phyloP scores from a whole-genome alignment of 1,140 invertebrate species.

The Eulimnadia texana region DNA sequence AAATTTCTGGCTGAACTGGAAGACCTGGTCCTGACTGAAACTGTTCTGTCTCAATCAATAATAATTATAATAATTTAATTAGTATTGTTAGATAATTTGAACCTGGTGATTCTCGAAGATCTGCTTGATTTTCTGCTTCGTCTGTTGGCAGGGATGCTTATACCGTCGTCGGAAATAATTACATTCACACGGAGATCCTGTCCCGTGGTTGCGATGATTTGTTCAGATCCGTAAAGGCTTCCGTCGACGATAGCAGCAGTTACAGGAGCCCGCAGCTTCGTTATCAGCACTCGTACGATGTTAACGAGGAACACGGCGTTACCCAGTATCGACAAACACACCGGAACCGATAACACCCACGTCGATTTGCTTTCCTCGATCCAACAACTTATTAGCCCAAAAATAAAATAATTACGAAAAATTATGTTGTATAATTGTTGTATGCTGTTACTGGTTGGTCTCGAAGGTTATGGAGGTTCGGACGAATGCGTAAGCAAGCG shows the following conservation, averaged over 20 bases:
- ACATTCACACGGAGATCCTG: too few species aligned
- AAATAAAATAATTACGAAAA: background rate
- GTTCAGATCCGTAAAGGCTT: background rate
- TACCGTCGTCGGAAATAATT: too few species aligned
- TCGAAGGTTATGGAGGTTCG: conserved; percentile 37
- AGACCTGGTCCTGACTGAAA: background rate
- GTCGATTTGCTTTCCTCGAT: conserved; percentile 54
- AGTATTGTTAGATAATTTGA: background rate
- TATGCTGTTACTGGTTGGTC: conserved; percentile 47
- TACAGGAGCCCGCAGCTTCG: conserved; percentile 53
- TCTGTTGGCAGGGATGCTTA: too few species aligned
- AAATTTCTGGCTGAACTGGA: background rate
- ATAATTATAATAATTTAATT: background rate
- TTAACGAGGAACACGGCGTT: conserved; percentile 85
- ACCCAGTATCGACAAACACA: conserved; percentile 58
- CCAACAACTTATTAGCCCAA: conserved; percentile 61
- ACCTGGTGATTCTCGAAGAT: too few species aligned
- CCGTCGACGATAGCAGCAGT: background rate
- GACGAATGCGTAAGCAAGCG: conserved; percentile 46
- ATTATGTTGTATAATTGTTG: too few species aligned
- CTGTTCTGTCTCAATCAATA: background rate
- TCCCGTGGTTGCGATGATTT: background rate
- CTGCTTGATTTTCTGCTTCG: too few species aligned
- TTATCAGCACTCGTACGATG: conserved; percentile 77
- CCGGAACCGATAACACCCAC: conserved; percentile 61